Evolutionary conservation across 2,888 invertebrate genomes (phyloP).

Genomic region (Agriopis marginaria): DNA sequence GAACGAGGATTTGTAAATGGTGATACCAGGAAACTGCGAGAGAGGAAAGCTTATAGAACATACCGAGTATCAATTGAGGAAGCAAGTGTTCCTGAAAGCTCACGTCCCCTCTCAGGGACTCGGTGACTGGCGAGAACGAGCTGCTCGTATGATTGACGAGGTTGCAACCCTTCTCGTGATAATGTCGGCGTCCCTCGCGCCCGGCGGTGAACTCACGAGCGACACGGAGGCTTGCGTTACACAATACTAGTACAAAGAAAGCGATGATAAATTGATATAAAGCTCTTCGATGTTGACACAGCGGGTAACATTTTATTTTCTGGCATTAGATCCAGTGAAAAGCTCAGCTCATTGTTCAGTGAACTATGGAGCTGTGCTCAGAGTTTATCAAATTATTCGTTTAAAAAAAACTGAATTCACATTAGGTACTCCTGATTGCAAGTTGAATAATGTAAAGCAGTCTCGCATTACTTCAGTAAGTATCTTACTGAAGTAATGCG

Average conservation of each 20-base stretch:
- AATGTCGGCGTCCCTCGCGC: neutral
- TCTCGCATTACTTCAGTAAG: too few species aligned
- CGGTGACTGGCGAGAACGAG: conserved; percentile 1
- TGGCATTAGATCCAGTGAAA: neutral
- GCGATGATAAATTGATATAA: conserved; percentile 6
- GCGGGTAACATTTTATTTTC: neutral
- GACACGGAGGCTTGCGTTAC: neutral
- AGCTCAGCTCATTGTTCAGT: neutral
- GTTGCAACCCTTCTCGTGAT: neutral
- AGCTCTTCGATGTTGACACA: neutral
- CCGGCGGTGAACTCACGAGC: neutral
- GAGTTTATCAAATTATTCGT: too few species aligned
- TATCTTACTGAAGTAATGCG: too few species aligned
- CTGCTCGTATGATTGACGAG: conserved; percentile 5
- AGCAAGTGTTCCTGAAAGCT: neutral
- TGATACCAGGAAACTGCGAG: too few species aligned
- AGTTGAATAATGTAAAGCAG: too few species aligned
- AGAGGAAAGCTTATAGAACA: too few species aligned
- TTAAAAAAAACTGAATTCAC: too few species aligned
- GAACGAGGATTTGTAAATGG: too few species aligned
- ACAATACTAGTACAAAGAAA: neutral
- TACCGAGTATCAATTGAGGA: neutral
- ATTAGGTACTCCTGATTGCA: too few species aligned
- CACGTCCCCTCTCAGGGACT: neutral
- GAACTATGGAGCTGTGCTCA: too few species aligned